Evolutionary conservation across 2,888 invertebrate species (phyloP), one percentile per base, ranked within the genome.

Genomic region (Eurytoma adleriae): DNA sequence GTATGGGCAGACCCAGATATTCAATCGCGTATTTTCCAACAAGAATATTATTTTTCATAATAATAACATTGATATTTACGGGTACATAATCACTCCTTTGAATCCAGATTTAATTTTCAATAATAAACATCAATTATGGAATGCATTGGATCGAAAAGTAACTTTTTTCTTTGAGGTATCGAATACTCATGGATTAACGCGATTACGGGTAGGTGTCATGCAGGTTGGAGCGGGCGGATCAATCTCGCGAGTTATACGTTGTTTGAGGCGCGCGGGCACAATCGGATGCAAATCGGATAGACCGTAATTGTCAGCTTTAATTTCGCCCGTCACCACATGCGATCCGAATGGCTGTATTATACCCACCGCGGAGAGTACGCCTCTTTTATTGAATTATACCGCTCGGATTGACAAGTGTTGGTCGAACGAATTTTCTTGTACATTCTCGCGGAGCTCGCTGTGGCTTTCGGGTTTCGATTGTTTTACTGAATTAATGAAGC

Each of bases 361-460:
- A n/a, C 48, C 40, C 18, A 7, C 24, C 18, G 61, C 40, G 12
- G 24, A 52, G 59, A 61, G 10, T 16, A 20, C 27, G 61, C 61
- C 71, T 24, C 27, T 72, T 72, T 72, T 62, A 72, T 72, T 27
- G 50, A 72, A 61, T 72, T 72, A 72, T 12, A 50, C 24, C 12
- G 14, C 14, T 27, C 57, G 14, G 40, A n/a, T 54, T 68, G 68
- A 61, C 68, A 16, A 30, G 68, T 52, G 61, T 52, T 74, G 24
- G 4, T 66, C 40, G 62, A 40, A 10, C 69, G n/a, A 57, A 57
- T 69, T 40, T 40, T 69, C 57, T 18, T 12, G 20, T 61, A 12
- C 14, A n/a, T 4, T 3, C 7, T 14, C 54, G 14, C 13, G n/a
- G 54, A 16, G n/a, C 7, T 13, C 3, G 3, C 16, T 13, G 13